A percentile compares a stretch with the other conserved stretches of the same genome.
phyloP scores from a whole-genome alignment of 2,797 vertebrate species.

The Sternarchorhynchus goeldii region DNA sequence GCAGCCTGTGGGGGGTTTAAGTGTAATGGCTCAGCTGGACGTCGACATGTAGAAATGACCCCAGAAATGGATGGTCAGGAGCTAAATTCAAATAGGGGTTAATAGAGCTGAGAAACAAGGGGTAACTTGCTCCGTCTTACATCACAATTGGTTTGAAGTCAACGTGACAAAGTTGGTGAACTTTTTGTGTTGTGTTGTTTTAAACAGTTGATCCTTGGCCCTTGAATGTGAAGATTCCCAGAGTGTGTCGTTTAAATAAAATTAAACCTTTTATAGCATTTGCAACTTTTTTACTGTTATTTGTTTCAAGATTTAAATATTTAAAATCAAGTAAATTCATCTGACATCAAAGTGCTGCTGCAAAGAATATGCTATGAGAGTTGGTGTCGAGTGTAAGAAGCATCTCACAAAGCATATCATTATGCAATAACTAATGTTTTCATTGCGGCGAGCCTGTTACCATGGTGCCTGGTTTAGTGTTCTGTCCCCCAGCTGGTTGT shows the following conservation, averaged over 20 bases:
- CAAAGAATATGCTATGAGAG: no score
- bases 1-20: constrained; percentile 48
- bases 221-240: constrained; percentile 1
- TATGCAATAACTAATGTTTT: not conserved
- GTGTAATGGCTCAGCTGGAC: constrained; percentile 30
- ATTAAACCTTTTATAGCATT: not conserved
- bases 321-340: no score
- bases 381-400: no score
- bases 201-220: not conserved
- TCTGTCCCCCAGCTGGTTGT: not conserved
- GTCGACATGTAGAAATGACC: not conserved
- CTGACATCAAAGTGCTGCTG: no score
- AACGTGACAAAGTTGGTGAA: not conserved
- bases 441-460: not conserved
- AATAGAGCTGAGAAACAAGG: not conserved
- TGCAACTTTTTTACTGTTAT: not conserved
- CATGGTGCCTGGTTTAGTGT: constrained; percentile 6
- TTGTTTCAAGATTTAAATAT: not conserved
- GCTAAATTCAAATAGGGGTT: constrained; percentile 16
- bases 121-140: not conserved
- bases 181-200: not conserved
- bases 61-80: constrained; percentile 32
- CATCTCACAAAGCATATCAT: not conserved
- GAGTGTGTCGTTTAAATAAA: not conserved
- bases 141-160: not conserved